Evolutionary conservation across 1,140 invertebrate species (phyloP), one percentile per base, ranked within the genome.

Genomic region (Cyclargus thomasi): DNA sequence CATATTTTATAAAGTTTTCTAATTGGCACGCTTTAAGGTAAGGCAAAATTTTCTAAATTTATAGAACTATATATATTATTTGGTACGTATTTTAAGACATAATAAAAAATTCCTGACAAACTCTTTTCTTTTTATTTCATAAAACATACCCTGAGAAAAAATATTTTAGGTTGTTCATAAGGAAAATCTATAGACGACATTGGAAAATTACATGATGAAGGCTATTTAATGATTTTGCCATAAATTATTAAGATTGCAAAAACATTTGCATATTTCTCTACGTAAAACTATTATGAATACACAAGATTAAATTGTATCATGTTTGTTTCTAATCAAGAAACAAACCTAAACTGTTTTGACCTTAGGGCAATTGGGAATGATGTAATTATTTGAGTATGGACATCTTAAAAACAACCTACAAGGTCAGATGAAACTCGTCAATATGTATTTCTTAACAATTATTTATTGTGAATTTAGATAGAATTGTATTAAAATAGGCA

Each of bases 51-150:
- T 78, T 79, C 75, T 80, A 78, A 81, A 77, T 77, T 78, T 81
- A 70, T 80, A 75, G 63, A 73, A 70, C 68, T 78, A 76, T 85
- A 78, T 85, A 83, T 83, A 85, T 83, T 83, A 85, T 83, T 81
- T 82, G 77, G 76, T 79, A 74, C 74, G 74, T 74, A 74, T 75
- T 75, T 69, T 73, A 73, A 73, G 73, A 72, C 62, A 77, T 78
- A 70, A 71, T 74, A 71, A 74, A 65, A 64, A 66, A 66, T 21
- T 11, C 55, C 18, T 21, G 18, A 59, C 18, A 59, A 20, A 7
- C 18, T 18, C 2, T 7, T 59, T 21, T 59, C 18, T 59, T 59
- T 55, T 22, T 59, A 59, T 20, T 59, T 20, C 39, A 2, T 8
- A 8, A 47, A 14, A 2, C 11, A 16, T 16, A 47, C 8, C 29